Evolutionary conservation across 2,888 invertebrate genomes (phyloP).

Genomic region (Drosophila niveifrons): DNA sequence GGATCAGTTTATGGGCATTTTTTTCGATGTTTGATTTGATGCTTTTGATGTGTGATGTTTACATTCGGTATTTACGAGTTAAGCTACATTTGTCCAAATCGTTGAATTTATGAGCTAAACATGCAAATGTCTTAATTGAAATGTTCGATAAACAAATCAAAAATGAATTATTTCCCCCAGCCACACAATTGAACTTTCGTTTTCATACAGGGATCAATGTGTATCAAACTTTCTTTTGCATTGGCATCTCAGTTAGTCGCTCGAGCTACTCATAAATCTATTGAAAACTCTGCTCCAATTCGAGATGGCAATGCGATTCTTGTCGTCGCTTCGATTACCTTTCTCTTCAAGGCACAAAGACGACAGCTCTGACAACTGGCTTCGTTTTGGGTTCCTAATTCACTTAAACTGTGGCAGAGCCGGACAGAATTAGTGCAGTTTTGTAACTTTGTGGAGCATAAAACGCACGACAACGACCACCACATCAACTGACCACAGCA

Average conservation of each 20-base stretch:
- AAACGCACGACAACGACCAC: conserved; percentile 70
- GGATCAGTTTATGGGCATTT: conserved; percentile 30
- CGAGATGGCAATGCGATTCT: conserved; percentile 18
- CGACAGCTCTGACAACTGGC: conserved; percentile 42
- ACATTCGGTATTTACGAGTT: conserved; percentile 36
- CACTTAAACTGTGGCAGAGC: conserved; percentile 63
- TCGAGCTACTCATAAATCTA: conserved; percentile 21
- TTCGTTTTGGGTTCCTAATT: conserved; percentile 76
- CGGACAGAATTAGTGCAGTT: conserved; percentile 61
- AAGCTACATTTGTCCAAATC: conserved; percentile 42
- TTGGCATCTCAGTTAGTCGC: conserved; percentile 23
- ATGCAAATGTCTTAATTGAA: conserved; percentile 71
- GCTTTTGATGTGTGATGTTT: conserved; percentile 53
- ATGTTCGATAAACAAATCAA: conserved; percentile 42
- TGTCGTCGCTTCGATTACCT: conserved; percentile 22
- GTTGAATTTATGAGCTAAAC: conserved; percentile 58
- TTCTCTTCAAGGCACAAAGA: conserved; percentile 29
- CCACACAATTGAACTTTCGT: conserved; percentile 58
- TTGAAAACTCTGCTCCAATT: conserved; percentile 17
- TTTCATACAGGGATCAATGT: conserved; percentile 50
- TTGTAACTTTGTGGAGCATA: conserved; percentile 73
- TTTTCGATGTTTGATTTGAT: conserved; percentile 30
- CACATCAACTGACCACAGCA: conserved; percentile 56
- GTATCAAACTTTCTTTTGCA: conserved; percentile 52
- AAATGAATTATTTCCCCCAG: conserved; percentile 40